Evolutionary conservation across 35 echinoderm and acorn worm species (phyloP).

Genomic region (Apostichopus parvimensis): DNA sequence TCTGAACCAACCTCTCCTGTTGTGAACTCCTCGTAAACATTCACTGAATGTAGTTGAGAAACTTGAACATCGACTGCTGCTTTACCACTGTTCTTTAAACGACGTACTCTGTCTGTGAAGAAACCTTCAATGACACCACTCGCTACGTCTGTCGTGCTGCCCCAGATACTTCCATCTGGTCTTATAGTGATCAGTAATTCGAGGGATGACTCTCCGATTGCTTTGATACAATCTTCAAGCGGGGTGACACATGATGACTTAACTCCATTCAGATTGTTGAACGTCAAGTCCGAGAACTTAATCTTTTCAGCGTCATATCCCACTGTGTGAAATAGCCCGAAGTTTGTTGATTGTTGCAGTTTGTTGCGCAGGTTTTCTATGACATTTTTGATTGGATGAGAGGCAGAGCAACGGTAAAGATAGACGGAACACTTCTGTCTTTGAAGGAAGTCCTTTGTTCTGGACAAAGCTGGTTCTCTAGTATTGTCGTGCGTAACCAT

Average conservation of each 20-base stretch:
- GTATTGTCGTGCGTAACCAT: slow-evolving; percentile 40
- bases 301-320: background rate
- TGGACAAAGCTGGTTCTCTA: slow-evolving; percentile 31
- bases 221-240: slow-evolving; percentile 54
- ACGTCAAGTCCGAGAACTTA: slow-evolving; percentile 7
- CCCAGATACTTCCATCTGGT: slow-evolving; percentile 54
- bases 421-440: slow-evolving; percentile 57
- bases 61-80: slow-evolving; percentile 74
- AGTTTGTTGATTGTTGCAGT: slow-evolving; percentile 16
- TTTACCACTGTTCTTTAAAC: slow-evolving; percentile 61
- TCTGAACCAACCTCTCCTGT: slow-evolving; percentile 17
- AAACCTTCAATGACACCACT: slow-evolving; percentile 53
- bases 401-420: slow-evolving; percentile 27
- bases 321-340: background rate
- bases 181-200: slow-evolving; percentile 78
- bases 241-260: background rate
- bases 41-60: slow-evolving; percentile 57
- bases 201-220: slow-evolving; percentile 54
- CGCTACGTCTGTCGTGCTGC: slow-evolving; percentile 60
- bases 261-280: background rate
- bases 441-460: slow-evolving; percentile 59
- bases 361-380: slow-evolving; percentile 34
- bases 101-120: slow-evolving; percentile 53
- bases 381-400: background rate
- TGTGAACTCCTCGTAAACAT: slow-evolving; percentile 57